Base-by-base conservation (phyloP, 2,888 invertebrate genomes). In the Leucoma salicis region DNA sequence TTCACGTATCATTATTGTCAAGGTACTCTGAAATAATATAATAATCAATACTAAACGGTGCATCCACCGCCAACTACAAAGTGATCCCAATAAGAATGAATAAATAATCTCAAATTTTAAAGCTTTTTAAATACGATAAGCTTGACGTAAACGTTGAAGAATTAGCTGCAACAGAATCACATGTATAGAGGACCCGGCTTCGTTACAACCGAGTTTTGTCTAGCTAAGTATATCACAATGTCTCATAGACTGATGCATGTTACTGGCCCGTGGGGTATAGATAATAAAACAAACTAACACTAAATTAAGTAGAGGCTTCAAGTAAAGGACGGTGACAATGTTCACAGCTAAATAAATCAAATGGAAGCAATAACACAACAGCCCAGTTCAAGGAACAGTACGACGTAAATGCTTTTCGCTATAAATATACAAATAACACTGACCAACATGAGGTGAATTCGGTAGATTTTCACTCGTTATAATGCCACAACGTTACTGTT, bases 81-180 rank as follows among this genome's bases (percentile, higher is more conserved):
- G 67, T 69, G 66, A 74, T 74, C 68, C 75, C 75, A 74, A 78
- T 78, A 69, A 70, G 62, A 78, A 76, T 69, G 70, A 77, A 84
- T 82, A 86, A 83, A 82, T 88, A 89, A 89, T 89, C 88, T 89
- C 88, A 86, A 84, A 75, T 78, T 75, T 42, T 88, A 83, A 88
- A 88, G 84, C 83, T 83, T 83, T 81, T 69, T 74, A 63, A 82
- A 83, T 81, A 83, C 76, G 68, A 75, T 74, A 79, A 75, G 73
- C 74, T 75, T 77, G 70, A 70, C 67, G 71, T 66, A 60, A 53
- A 58, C 52, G 55, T 57, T 50, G 54, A 59, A 64, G 29, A 46
- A 52, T 57, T 64, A 77, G 78, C 75, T 78, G 79, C 76, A 73
- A 71, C 60, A 66, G 63, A 73, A 72, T 72, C 68, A 69, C 66